phyloP scores from a whole-genome alignment of 1,140 invertebrate genomes.

The Mactra quadrangularis region DNA sequence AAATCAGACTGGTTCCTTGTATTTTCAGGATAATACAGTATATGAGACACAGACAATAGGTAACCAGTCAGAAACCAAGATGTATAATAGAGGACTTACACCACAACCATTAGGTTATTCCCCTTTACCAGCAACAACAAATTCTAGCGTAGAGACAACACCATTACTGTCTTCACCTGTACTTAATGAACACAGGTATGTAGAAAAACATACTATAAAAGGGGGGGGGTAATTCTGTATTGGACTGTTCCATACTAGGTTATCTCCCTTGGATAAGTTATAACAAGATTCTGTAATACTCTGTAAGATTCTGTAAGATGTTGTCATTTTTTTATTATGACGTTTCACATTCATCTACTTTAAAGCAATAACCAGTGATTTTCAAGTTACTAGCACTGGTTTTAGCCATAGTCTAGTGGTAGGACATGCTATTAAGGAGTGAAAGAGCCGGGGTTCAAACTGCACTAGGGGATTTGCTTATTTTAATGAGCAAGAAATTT shows the following conservation, averaged over 20 bases:
- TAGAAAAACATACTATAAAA: background rate
- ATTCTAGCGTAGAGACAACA: background rate
- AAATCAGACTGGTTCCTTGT: too few species aligned
- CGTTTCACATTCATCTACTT: background rate
- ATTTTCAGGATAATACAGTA: conserved; percentile 9
- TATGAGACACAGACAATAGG: conserved; percentile 19
- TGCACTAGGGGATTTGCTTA: too few species aligned
- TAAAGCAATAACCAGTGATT: too few species aligned
- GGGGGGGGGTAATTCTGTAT: background rate
- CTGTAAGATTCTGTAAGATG: background rate
- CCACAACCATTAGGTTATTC: background rate
- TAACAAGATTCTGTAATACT: background rate
- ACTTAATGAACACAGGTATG: background rate
- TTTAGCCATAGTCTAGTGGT: too few species aligned
- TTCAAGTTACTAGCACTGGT: background rate
- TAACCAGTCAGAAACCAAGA: conserved; percentile 18
- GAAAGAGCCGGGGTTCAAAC: too few species aligned
- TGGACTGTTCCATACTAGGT: background rate
- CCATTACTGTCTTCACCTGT: background rate
- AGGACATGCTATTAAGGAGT: too few species aligned
- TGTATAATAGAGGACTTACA: background rate
- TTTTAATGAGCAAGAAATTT: too few species aligned
- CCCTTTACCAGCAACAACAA: background rate
- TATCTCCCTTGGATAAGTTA: background rate
- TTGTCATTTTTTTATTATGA: background rate